phyloP scores from a whole-genome alignment of 2,797 vertebrate species.

The Eleutherodactylus coqui region DNA sequence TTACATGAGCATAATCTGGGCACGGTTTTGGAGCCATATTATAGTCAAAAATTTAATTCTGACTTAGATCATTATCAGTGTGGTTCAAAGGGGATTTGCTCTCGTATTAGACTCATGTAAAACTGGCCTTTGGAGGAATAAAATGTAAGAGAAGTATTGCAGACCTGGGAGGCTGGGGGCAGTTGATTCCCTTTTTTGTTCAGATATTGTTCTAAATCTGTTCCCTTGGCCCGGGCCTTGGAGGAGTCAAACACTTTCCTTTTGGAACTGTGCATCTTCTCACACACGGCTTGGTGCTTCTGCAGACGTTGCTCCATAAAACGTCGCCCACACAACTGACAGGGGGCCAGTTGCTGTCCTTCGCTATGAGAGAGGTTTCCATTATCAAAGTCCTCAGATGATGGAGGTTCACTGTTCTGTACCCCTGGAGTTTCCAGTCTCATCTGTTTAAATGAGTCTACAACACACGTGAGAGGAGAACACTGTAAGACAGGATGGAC shows the following conservation, averaged over 20 bases:
- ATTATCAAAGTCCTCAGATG: not conserved
- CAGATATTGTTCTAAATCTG: slow-evolving; percentile 77
- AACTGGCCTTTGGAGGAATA: too few relatives aligned
- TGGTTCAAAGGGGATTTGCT: too few relatives aligned
- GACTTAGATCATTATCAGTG: too few relatives aligned
- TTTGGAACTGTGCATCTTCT: slow-evolving; percentile 73
- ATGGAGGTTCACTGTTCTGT: not conserved
- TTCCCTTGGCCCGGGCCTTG: slow-evolving; percentile 80
- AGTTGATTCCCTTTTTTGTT: slow-evolving; percentile 69
- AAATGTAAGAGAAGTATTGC: not conserved
- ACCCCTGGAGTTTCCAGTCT: not conserved
- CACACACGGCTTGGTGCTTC: slow-evolving; percentile 80
- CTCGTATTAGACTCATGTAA: too few relatives aligned
- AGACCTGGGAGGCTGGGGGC: slow-evolving; percentile 62
- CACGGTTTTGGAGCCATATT: too few relatives aligned
- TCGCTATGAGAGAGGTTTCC: not conserved
- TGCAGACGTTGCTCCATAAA: slow-evolving; percentile 79
- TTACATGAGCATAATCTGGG: too few relatives aligned
- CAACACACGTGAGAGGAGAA: not conserved
- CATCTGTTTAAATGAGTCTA: not conserved
- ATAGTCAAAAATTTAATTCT: too few relatives aligned
- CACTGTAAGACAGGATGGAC: not conserved
- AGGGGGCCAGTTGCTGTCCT: slow-evolving; percentile 68
- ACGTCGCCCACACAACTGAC: slow-evolving; percentile 79
- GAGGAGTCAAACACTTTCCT: slow-evolving; percentile 83